A percentile compares a stretch with the other conserved stretches of the same genome.
phyloP scores from a whole-genome alignment of 2,888 invertebrate species.

The Pelosia muscerda region DNA sequence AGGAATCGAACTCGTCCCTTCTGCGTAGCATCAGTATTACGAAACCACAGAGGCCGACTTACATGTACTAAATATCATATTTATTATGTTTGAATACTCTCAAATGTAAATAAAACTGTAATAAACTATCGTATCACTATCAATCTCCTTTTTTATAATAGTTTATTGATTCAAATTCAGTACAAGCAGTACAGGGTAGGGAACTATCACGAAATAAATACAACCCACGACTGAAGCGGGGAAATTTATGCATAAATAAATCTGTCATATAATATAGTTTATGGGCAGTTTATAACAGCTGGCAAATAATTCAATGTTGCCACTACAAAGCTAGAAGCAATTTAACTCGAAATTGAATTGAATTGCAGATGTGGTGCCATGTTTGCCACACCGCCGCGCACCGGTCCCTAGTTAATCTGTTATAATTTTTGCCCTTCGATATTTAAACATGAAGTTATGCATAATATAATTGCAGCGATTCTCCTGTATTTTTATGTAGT shows the following conservation, averaged over 20 bases:
- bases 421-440: constrained; percentile 45
- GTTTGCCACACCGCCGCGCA: constrained; percentile 46
- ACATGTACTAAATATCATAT: neutral
- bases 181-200: constrained; percentile 19
- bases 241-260: constrained; percentile 67
- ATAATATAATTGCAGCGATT: constrained; percentile 32
- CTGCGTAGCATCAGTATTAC: neutral
- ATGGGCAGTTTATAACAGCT: constrained; percentile 73
- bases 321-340: constrained; percentile 65
- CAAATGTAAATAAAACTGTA: neutral
- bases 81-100: neutral
- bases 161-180: constrained; percentile 24
- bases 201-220: constrained; percentile 46
- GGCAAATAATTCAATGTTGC: constrained; percentile 72
- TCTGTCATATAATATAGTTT: constrained; percentile 69
- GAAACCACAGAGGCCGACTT: neutral
- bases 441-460: constrained; percentile 35
- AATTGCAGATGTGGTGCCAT: constrained; percentile 70
- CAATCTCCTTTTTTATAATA: neutral
- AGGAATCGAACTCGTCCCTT: too few relatives aligned
- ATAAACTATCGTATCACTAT: neutral
- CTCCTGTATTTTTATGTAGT: constrained; percentile 28
- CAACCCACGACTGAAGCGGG: constrained; percentile 39
- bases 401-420: constrained; percentile 42
- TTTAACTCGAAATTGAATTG: constrained; percentile 71